Evolutionary conservation across 1,140 invertebrate species (phyloP), one percentile per base, ranked within the genome.

Genomic region (Stegodyphus mimosarum): DNA sequence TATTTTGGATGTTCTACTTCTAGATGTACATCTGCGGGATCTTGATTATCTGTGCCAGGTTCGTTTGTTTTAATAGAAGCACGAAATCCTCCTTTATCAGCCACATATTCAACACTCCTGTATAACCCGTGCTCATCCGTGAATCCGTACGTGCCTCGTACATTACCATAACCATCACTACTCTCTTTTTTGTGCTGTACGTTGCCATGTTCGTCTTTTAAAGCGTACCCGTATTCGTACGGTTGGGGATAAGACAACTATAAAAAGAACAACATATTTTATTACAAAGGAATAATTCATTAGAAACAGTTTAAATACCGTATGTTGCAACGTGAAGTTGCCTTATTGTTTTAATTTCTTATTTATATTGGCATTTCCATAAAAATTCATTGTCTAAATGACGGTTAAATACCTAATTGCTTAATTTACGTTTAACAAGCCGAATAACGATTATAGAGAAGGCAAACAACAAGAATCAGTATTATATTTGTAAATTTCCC

Each of bases 51-150:
- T 10, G 87, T 87, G 13, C 88, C 88, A 50, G 87, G 88, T 85
- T 88, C 88, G 48, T 88, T 88, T 52, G 86, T 88, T 15, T 83
- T 87, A 2, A 88, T 83, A n/a, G 72, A 67, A 49, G 88, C 88
- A 17, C 87, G 52, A 73, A 88, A 88, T 15, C 88, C 88, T n/a
- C 55, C 71, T 50, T 88, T 73, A 63, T 88, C 88, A 15, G 88
- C 88, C 7, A 83, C 77, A 70, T 88, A 88, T n/a, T 87, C 73
- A 2, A 88, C 88, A 10, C 64, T 81, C 17, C 88, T 83, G 60
- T 87, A 69, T 9, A 75, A 7, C 13, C 88, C 88, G n/a, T 88
- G 75, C 9, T 75, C 75, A 18, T 88, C 88, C 1, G 66, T 83
- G 11, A 55, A 87, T 11, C 84, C 75, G 55, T 88, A 88, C 6